These are phyloP conservation scores for Clistopyga incitator DNA, from an alignment of 2,888 invertebrate genomes.

Conservation along the genomic window DNA sequence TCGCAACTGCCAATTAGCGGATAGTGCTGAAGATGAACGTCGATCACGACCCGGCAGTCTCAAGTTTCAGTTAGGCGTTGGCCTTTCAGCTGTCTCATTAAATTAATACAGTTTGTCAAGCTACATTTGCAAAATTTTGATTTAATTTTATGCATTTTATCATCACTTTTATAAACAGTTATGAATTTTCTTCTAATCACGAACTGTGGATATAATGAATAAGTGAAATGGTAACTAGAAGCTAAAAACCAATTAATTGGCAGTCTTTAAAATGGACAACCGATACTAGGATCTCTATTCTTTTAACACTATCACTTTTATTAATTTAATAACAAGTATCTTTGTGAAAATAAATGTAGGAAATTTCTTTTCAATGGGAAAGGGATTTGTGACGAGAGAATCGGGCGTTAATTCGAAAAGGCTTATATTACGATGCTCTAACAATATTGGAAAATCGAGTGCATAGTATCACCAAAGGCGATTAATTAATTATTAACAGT, in stretches of 20 bases:
- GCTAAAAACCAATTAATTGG: too few species aligned
- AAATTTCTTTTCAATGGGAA: neutral
- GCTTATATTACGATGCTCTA: neutral
- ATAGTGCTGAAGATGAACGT: conserved; percentile 40
- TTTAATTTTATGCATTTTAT: neutral
- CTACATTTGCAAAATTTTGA: neutral
- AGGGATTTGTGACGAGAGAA: neutral
- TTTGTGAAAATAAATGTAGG: neutral
- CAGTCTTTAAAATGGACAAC: neutral
- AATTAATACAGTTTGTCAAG: conserved; percentile 25
- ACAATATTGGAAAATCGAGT: neutral
- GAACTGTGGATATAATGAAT: neutral
- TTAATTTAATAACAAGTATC: neutral
- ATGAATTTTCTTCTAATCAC: neutral
- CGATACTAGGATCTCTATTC: neutral
- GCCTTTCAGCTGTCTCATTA: neutral
- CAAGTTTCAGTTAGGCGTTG: conserved; percentile 1
- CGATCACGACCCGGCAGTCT: conserved; percentile 18
- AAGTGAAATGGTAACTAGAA: too few species aligned
- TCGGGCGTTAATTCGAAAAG: neutral
- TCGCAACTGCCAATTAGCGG: conserved; percentile 56
- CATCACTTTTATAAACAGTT: neutral
- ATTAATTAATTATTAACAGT: conserved; percentile 23
- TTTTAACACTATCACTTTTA: neutral
- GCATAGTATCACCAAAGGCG: neutral